phyloP scores from a whole-genome alignment of 2,797 vertebrate species.

The Malacoraja senta region DNA sequence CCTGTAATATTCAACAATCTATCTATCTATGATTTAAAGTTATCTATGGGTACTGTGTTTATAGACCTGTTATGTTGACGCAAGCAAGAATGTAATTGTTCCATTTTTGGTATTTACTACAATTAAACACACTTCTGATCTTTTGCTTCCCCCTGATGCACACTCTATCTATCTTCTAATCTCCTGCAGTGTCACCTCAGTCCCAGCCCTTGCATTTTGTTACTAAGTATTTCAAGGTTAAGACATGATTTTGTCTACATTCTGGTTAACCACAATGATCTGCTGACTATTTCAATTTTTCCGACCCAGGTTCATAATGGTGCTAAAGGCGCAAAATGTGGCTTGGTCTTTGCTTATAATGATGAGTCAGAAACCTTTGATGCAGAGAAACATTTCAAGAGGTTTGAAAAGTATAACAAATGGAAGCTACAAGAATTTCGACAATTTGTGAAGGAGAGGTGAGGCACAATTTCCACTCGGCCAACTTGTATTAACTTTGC shows the following conservation, averaged over 20 bases:
- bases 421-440: slow-evolving; percentile 84
- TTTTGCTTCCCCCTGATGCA: not conserved
- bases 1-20: too few relatives aligned
- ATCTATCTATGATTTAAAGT: too few relatives aligned
- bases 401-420: slow-evolving; percentile 76
- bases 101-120: too few relatives aligned
- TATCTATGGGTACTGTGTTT: too few relatives aligned
- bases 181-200: not conserved
- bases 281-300: slow-evolving; percentile 2
- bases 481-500: not conserved
- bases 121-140: too few relatives aligned
- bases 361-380: slow-evolving; percentile 69
- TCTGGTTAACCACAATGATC: not conserved
- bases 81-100: too few relatives aligned
- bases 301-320: slow-evolving; percentile 79
- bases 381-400: slow-evolving; percentile 84
- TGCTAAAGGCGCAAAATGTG: slow-evolving; percentile 86
- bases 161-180: not conserved
- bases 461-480: slow-evolving; percentile 43
- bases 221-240: not conserved
- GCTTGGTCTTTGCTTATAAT: slow-evolving; percentile 85
- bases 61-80: too few relatives aligned
- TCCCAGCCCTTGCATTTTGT: too few relatives aligned
- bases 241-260: not conserved
- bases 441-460: slow-evolving; percentile 81